A percentile compares a stretch with the other conserved stretches of the same genome.
Evolutionary conservation across 2,888 invertebrate species (phyloP).

Genomic region (Drosophila meridionalis): DNA sequence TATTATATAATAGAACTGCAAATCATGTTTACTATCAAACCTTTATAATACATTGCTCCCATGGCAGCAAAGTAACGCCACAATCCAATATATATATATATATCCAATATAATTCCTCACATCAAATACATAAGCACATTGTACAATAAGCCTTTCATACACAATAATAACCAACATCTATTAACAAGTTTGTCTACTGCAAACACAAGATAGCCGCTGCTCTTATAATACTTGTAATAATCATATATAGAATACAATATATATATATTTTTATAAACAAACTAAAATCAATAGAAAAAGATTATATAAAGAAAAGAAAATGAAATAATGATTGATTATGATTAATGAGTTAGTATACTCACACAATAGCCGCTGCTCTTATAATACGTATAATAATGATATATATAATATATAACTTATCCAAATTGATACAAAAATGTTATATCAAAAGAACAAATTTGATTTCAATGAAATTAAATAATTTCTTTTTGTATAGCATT

Average conservation of each 20-base stretch:
- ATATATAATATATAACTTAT: not conserved
- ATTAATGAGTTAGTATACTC: not conserved
- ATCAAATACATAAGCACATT: not conserved
- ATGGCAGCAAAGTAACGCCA: conserved; percentile 2
- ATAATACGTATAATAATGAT: not conserved
- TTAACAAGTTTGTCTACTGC: not conserved
- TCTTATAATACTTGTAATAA: conserved; percentile 4
- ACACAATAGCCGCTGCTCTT: not conserved
- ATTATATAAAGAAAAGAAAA: not conserved
- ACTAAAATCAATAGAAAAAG: not conserved
- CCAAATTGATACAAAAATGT: no score
- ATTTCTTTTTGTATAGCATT: no score
- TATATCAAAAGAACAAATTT: no score
- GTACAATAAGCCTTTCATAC: not conserved
- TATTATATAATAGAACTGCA: not conserved
- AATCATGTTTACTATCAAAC: no score
- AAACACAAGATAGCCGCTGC: not conserved
- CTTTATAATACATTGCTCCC: conserved; percentile 1
- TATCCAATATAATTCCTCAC: not conserved
- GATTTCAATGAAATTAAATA: no score
- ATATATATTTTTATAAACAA: not conserved
- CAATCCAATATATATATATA: not conserved
- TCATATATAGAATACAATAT: not conserved
- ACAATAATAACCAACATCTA: not conserved
- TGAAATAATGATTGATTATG: not conserved